Conservation (phyloP, 1,140 invertebrate genomes). For the Ladona fulva region DNA sequence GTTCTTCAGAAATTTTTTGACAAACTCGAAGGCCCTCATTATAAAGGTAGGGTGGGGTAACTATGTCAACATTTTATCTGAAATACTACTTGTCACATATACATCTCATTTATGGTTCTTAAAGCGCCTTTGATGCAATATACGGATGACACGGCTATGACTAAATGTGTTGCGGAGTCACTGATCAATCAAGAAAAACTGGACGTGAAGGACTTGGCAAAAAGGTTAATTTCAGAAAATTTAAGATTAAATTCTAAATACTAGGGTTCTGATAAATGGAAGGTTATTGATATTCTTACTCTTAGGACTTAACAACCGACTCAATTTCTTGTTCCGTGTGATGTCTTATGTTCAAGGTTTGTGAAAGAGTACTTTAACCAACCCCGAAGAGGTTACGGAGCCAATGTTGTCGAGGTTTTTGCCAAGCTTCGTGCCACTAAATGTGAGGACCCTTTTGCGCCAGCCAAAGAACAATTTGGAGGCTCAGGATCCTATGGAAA, state of each 20-base stretch:
- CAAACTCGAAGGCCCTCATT: constrained; percentile 45
- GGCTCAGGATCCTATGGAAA: constrained; percentile 68
- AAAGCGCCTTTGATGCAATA: constrained; percentile 50
- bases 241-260: too few relatives aligned
- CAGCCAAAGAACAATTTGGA: constrained; percentile 59
- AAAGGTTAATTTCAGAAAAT: constrained; percentile 31
- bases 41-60: constrained; percentile 40
- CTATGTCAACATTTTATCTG: background rate
- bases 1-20: constrained; percentile 50
- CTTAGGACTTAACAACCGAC: too few relatives aligned
- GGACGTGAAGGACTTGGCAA: constrained; percentile 48
- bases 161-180: constrained; percentile 51
- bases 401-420: constrained; percentile 53
- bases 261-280: too few relatives aligned
- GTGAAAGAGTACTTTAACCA: constrained; percentile 54
- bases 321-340: too few relatives aligned
- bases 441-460: constrained; percentile 50
- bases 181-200: constrained; percentile 50
- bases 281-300: too few relatives aligned
- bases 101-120: constrained; percentile 19
- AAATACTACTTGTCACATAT: too few relatives aligned
- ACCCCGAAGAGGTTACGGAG: constrained; percentile 57
- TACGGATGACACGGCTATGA: constrained; percentile 75
- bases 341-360: constrained; percentile 39
- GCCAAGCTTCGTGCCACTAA: constrained; percentile 45